These are phyloP conservation scores for Geodia barretti DNA, from an alignment of 37 sponge, comb jelly and placozoan species.

Conservation along the genomic window DNA sequence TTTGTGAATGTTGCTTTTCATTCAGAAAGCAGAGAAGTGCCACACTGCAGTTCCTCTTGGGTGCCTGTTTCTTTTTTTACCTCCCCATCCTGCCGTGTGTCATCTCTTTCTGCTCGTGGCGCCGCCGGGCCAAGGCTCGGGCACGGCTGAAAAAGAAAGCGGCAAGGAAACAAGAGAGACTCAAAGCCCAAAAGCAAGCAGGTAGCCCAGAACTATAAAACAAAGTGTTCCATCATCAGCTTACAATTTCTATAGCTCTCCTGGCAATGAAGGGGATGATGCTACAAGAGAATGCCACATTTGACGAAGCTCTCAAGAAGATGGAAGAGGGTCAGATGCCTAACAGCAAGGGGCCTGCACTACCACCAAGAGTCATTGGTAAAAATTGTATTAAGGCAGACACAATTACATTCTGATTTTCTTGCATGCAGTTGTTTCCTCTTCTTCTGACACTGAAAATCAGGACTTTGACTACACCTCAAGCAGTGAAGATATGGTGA, in stretches of 20 bases:
- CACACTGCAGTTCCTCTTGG: slow-evolving; percentile 78
- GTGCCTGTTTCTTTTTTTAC: slow-evolving; percentile 81
- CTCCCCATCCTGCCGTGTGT: slow-evolving; percentile 72
- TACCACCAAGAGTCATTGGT: slow-evolving; percentile 53
- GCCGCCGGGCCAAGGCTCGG: slow-evolving; percentile 42
- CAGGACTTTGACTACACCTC: slow-evolving; percentile 63
- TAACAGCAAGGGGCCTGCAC: slow-evolving; percentile 26
- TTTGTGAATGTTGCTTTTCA: not conserved
- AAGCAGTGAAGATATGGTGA: slow-evolving; percentile 18
- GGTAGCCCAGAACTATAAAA: slow-evolving; percentile 7
- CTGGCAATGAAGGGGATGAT: slow-evolving; percentile 73
- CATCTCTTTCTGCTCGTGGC: slow-evolving; percentile 70
- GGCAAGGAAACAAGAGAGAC: slow-evolving; percentile 54
- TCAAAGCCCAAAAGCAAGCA: slow-evolving; percentile 52
- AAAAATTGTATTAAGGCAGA: slow-evolving; percentile 4
- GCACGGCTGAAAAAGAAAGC: slow-evolving; percentile 75
- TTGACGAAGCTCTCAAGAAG: slow-evolving; percentile 42
- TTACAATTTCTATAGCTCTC: slow-evolving; percentile 17
- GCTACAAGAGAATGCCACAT: slow-evolving; percentile 51
- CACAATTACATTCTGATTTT: not conserved
- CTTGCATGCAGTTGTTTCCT: slow-evolving; percentile 62
- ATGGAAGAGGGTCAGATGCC: slow-evolving; percentile 62
- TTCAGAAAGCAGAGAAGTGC: slow-evolving; percentile 63
- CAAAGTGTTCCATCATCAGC: not conserved
- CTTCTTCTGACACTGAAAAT: slow-evolving; percentile 61